A percentile compares a stretch with the other conserved stretches of the same genome.
Conservation (phyloP, 2,888 invertebrate species). For the Coelinius sp. region DNA sequence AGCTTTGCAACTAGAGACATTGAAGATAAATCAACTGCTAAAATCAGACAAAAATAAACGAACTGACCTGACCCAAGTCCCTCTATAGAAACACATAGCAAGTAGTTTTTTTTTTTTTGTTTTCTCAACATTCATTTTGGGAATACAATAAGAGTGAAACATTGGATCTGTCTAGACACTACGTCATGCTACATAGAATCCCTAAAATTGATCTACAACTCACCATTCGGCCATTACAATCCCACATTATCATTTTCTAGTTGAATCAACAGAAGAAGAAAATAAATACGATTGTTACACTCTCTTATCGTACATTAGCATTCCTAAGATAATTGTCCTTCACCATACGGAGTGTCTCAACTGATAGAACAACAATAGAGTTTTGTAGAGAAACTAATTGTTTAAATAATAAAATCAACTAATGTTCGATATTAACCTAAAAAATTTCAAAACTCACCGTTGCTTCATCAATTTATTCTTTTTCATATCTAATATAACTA, state of each 20-base stretch:
- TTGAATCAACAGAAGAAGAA: conserved; percentile 43
- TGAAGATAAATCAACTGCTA: background rate
- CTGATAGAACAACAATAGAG: background rate
- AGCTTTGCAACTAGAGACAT: background rate
- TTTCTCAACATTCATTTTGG: conserved; percentile 3
- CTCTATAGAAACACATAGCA: background rate
- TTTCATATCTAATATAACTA: background rate
- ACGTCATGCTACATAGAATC: background rate
- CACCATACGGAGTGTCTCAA: conserved; percentile 12
- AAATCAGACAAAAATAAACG: background rate
- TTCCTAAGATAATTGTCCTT: background rate
- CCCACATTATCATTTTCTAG: conserved; percentile 50
- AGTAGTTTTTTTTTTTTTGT: background rate
- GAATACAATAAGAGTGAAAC: background rate
- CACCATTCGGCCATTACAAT: conserved; percentile 50
- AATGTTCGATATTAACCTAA: background rate
- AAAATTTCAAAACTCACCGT: background rate
- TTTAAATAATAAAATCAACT: background rate
- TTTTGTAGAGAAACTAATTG: background rate
- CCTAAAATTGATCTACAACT: conserved; percentile 32
- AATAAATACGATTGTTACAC: conserved; percentile 3
- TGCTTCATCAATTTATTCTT: background rate
- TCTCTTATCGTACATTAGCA: background rate
- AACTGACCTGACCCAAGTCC: background rate
- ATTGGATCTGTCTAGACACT: background rate